phyloP scores from a whole-genome alignment of 2,797 vertebrate genomes.

The Acanthiza pusilla region DNA sequence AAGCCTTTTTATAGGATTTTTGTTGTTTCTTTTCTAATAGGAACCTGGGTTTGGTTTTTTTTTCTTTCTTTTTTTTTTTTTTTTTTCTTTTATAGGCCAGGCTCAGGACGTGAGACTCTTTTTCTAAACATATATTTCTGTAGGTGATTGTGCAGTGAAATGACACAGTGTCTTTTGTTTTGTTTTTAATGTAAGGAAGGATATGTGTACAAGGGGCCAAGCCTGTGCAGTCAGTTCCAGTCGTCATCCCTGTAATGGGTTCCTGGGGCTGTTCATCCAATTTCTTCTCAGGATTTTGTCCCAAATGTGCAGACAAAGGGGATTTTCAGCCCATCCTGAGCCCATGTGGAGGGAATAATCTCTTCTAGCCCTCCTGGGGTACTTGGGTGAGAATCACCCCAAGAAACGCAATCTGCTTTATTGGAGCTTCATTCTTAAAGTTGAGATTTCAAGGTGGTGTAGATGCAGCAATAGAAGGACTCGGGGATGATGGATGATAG shows the following conservation, averaged over 20 bases:
- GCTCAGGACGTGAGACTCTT: background rate
- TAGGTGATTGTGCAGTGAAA: background rate
- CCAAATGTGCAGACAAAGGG: background rate
- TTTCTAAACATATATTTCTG: background rate
- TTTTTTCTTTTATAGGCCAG: background rate
- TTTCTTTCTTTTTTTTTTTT: too few relatives aligned
- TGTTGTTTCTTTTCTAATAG: background rate
- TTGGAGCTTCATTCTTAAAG: background rate
- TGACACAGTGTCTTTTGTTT: background rate
- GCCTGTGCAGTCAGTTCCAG: background rate
- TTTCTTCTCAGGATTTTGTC: background rate
- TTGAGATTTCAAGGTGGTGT: background rate
- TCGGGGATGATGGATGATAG: background rate
- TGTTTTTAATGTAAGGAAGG: background rate
- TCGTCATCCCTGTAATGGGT: background rate
- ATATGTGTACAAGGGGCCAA: background rate
- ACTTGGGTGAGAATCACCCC: fast-evolving
- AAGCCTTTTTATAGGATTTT: background rate
- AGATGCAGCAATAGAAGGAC: background rate
- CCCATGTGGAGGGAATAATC: background rate
- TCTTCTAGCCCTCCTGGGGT: background rate
- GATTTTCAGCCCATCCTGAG: background rate
- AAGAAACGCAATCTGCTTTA: background rate
- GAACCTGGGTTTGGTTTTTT: background rate
- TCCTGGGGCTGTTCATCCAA: background rate